These are phyloP conservation scores for Saccopteryx leptura DNA, from an alignment of 2,113 vertebrate species.

Conservation along the genomic window DNA sequence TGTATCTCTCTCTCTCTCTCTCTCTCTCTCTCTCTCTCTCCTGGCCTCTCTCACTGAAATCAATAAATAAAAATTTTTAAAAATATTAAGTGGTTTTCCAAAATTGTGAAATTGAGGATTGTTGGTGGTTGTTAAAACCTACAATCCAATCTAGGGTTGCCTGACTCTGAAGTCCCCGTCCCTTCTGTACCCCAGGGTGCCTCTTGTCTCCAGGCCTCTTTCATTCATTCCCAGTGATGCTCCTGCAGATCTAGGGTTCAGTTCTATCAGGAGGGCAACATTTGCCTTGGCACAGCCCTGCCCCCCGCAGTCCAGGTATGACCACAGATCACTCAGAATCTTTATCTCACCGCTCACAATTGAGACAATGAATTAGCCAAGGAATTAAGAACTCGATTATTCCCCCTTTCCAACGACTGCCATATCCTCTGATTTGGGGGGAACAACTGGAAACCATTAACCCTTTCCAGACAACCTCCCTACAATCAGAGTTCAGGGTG, in stretches of 20 bases:
- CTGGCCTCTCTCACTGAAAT: too few species aligned
- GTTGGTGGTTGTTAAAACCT: background rate
- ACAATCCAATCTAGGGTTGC: background rate
- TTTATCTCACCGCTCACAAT: background rate
- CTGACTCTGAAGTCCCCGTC: background rate
- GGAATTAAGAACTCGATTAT: background rate
- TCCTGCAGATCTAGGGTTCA: background rate
- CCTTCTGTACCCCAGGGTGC: background rate
- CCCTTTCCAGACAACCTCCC: background rate
- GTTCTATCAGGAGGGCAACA: background rate
- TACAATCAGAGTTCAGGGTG: background rate
- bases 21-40: too few species aligned
- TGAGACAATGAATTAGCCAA: background rate
- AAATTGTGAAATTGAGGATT: background rate
- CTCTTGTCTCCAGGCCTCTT: background rate
- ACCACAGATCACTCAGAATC: background rate
- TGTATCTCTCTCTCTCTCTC: too few species aligned
- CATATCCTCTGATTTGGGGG: background rate
- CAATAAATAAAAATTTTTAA: too few species aligned
- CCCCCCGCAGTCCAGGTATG: background rate
- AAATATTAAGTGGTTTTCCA: background rate
- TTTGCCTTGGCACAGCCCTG: background rate
- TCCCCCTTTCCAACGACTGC: background rate
- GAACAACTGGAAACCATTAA: background rate
- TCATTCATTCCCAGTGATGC: background rate